Base-by-base conservation (phyloP, 2,888 invertebrate species). In the Hedya salicella region DNA sequence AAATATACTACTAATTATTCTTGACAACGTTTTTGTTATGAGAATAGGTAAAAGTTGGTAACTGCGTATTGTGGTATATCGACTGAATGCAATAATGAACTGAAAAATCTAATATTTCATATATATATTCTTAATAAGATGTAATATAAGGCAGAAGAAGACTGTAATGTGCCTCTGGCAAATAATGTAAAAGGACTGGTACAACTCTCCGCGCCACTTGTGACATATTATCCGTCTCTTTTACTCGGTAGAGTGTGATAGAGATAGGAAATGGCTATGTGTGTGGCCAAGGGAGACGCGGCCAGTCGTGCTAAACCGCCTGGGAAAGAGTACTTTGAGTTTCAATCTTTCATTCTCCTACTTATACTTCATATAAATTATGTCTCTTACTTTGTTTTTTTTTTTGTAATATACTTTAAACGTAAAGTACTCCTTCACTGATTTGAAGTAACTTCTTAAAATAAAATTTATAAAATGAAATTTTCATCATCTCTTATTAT, bases 61-160 rank as follows among this genome's bases (percentile, higher is more conserved):
- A 49, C 13, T 14, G 25, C 14, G 25, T 25, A 25, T 14, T 14
- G 13, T 25, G 8, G 8, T n/a, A 30, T 54, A 13, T 16, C 30
- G 17, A 54, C 11, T 19, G 30, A 39, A 13, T 3, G 19, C 36
- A 48, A 39, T 21, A 16, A 36, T 32, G 21, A 2, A 13, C 40
- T 56, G 25, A 9, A 42, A 11, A 30, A 16, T 17, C 1, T 17
- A 57, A 30, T 16, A n/a, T n/a, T n/a, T n/a, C n/a, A n/a, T n/a
- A n/a, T n/a, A n/a, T n/a, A n/a, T n/a, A n/a, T n/a, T n/a, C n/a
- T n/a, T n/a, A n/a, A 4, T 42, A 56, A 36, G 14, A 44, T 30
- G 16, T 9, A 42, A 36, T 36, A 36, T 60, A 49, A 19, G 14
- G 30, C 50, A 32, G 14, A 62, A 62, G 52, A 62, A 42, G 52